These are phyloP conservation scores for Phrynocephalus forsythii DNA, from an alignment of 2,797 vertebrate species.

Conservation along the genomic window DNA sequence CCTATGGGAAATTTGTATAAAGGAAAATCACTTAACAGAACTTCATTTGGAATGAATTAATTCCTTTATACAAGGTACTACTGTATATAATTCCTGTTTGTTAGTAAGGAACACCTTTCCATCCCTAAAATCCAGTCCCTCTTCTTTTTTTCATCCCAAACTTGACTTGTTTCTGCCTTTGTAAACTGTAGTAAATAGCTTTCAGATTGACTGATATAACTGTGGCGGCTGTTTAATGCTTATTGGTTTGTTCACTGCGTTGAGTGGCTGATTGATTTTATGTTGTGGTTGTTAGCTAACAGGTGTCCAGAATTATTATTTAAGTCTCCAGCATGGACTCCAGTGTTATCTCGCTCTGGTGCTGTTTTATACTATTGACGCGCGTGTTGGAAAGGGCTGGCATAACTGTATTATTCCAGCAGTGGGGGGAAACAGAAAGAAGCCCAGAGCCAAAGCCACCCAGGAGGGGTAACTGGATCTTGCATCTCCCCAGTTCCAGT, in stretches of 20 bases:
- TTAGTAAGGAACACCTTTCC: no score
- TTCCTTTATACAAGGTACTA: no score
- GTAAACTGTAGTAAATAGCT: not conserved
- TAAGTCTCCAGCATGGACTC: not conserved
- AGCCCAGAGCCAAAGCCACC: no score
- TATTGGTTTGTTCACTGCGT: slow-evolving; percentile 4
- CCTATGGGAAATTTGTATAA: no score
- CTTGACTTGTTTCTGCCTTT: not conserved
- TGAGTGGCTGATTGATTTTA: slow-evolving; percentile 16
- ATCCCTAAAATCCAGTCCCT: no score
- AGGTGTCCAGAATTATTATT: slow-evolving; percentile 9
- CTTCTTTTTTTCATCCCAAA: not conserved
- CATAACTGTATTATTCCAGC: not conserved
- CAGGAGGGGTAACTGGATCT: no score
- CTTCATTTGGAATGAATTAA: no score
- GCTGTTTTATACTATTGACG: not conserved
- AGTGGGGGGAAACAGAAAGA: not conserved
- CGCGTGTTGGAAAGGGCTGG: not conserved
- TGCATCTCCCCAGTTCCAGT: not conserved
- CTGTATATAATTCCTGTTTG: no score
- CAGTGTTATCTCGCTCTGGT: not conserved
- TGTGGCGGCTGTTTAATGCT: not conserved
- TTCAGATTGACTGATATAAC: not conserved
- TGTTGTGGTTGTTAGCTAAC: not conserved
- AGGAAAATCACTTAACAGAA: no score